Base-by-base conservation (phyloP, 23 tunicate species). In the Phallusia fumigata region DNA sequence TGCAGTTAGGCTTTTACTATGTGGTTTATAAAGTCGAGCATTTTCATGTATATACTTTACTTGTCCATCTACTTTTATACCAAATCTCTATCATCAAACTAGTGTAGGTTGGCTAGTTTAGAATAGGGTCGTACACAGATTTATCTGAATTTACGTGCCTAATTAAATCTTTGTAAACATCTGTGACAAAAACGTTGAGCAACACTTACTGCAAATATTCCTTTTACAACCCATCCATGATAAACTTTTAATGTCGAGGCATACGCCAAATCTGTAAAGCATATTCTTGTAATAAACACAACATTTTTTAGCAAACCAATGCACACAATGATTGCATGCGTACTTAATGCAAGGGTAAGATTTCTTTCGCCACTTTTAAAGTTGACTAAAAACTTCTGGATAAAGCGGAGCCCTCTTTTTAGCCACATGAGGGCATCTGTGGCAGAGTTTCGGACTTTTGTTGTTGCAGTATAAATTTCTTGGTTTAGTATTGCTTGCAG, bases 371-470 rank as follows among this genome's bases (percentile, higher is more conserved):
- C 99, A 69, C 88, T 73, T 64, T 80, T 91, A 35, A 96, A 73
- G 53, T 84, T 85, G 76, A 78, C 44, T 2, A 96, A 88, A 78
- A 96, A 92, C 81, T 86, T 76, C 32, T 91, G 89, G 64, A 96
- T 84, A 69, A 96, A 91, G 18, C 96, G 80, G 24, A 96, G 83
- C 21, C 92, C 99, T 45, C 99, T 81, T 85, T 96, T 96, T 77
- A 96, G 49, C 99, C 99, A 96, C 94, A 96, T 79, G 52, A 96
- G 81, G 74, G 99, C 99, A 64, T 96, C 99, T 18, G 99, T 96
- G 73, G 99, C 99, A 24, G 99, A 96, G 65, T 96, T 91, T 73
- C 93, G 75, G 33, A 91, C 88, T 79, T 94, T 88, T 21, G 96
- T 84, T 51, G 99, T 91, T 18, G 82, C 73, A 13, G 90, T 77